These are phyloP conservation scores for Madoqua kirkii DNA, from an alignment of 2,113 vertebrate species.

Conservation along the genomic window DNA sequence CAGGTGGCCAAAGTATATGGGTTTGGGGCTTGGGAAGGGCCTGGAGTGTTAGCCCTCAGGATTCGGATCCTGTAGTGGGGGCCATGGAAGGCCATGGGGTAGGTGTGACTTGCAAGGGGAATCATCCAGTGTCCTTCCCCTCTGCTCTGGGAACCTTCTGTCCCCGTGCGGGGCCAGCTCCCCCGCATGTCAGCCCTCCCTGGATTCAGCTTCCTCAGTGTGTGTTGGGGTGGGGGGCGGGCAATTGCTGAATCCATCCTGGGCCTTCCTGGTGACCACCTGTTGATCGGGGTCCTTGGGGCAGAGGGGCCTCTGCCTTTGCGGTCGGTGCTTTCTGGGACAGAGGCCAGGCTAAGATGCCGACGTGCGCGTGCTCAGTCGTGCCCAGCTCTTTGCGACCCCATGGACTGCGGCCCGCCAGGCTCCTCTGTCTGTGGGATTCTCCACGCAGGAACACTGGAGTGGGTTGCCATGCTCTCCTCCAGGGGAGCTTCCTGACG, in stretches of 20 bases:
- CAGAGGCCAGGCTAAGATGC: neutral
- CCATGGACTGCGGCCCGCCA: neutral
- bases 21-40: neutral
- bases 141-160: neutral
- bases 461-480: neutral
- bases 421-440: neutral
- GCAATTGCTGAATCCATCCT: neutral
- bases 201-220: neutral
- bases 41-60: neutral
- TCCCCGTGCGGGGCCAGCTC: neutral
- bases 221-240: no score
- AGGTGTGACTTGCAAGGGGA: neutral
- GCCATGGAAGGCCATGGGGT: neutral
- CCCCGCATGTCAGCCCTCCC: neutral
- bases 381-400: neutral
- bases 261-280: neutral
- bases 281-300: neutral
- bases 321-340: neutral
- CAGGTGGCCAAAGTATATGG: neutral
- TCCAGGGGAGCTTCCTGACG: neutral
- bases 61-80: neutral
- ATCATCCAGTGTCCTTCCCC: neutral
- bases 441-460: neutral
- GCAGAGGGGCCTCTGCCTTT: neutral
- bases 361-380: rapidly evolving